These are phyloP conservation scores for Phylloscopus trochilus DNA, from an alignment of 2,113 vertebrate genomes.

Conservation along the genomic window DNA sequence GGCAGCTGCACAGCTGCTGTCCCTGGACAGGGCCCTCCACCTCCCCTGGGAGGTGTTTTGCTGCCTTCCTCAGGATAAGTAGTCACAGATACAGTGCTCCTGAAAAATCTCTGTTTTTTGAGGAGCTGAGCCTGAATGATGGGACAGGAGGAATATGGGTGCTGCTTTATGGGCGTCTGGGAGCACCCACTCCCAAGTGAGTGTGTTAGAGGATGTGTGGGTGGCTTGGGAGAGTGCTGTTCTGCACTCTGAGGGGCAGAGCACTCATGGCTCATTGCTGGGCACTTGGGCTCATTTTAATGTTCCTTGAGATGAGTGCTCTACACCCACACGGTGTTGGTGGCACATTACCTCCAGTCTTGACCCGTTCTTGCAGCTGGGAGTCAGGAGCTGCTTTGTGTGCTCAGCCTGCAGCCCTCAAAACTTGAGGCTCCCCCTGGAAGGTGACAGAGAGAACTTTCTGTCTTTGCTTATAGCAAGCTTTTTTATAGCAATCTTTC, in stretches of 20 bases:
- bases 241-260: background rate
- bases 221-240: background rate
- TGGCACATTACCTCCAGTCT: background rate
- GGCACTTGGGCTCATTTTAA: background rate
- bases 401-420: background rate
- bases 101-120: background rate
- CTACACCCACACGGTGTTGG: background rate
- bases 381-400: background rate
- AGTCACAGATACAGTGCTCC: background rate
- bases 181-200: background rate
- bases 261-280: background rate
- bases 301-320: background rate
- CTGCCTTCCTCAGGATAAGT: background rate
- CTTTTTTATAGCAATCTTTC: background rate
- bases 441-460: background rate
- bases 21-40: background rate
- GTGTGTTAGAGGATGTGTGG: rapidly evolving
- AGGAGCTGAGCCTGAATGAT: background rate
- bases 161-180: background rate
- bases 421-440: background rate
- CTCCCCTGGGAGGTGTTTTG: background rate
- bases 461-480: background rate
- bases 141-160: background rate
- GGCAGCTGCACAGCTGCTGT: background rate
- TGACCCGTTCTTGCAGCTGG: background rate